phyloP scores from a whole-genome alignment of 2,797 vertebrate species.

The Potorous gilbertii region DNA sequence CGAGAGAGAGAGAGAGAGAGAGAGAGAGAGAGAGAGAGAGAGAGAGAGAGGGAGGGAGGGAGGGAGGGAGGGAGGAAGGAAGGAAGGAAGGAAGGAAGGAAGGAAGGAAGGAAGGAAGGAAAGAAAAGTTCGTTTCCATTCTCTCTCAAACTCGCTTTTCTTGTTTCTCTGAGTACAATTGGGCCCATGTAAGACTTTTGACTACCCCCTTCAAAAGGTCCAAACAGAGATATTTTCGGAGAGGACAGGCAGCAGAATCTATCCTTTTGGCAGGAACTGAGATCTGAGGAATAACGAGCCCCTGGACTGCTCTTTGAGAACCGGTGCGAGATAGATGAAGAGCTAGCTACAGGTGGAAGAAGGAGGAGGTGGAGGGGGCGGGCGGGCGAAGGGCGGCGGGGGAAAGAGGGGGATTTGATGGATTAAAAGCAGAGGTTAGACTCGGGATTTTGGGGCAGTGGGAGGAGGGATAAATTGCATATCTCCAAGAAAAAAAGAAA shows the following conservation, averaged over 20 bases:
- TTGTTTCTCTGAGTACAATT: neutral
- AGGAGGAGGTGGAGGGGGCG: rapidly evolving
- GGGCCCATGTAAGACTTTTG: neutral
- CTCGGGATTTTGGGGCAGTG: neutral
- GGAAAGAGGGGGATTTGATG: no score
- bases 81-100: no score
- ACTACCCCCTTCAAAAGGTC: neutral
- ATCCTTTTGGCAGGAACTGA: neutral
- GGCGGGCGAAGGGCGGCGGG: no score
- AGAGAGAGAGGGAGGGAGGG: no score
- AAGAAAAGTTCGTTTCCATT: neutral
- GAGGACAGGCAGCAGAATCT: neutral
- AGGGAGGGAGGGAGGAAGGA: no score
- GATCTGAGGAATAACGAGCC: neutral
- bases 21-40: no score
- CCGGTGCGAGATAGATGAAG: neutral
- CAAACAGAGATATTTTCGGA: neutral
- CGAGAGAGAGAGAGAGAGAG: no score
- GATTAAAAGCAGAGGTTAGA: rapidly evolving
- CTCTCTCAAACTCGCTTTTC: neutral
- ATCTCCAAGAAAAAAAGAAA: neutral
- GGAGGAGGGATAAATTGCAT: neutral
- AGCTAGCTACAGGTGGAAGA: neutral
- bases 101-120: no score
- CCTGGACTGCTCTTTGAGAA: neutral